Conservation (phyloP, 2,888 invertebrate species). For the Drosophila prolongata region DNA sequence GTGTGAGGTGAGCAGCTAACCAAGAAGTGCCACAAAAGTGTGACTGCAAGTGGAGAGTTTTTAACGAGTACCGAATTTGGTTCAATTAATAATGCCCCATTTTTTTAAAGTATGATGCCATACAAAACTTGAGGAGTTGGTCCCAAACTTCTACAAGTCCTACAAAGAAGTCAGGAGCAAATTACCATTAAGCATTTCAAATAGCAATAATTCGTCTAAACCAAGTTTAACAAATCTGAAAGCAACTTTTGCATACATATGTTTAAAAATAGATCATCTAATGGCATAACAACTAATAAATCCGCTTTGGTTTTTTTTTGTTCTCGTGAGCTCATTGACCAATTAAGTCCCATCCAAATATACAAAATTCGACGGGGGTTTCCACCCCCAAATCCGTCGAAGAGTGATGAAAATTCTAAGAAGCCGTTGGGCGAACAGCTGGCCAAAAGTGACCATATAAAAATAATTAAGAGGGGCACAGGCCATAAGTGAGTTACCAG, state of each 20-base stretch:
- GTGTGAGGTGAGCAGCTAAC: slow-evolving; percentile 36
- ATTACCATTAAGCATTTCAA: too few relatives aligned
- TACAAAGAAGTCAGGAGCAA: too few relatives aligned
- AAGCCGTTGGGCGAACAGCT: slow-evolving; percentile 16
- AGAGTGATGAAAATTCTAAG: slow-evolving; percentile 27
- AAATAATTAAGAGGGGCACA: slow-evolving; percentile 25
- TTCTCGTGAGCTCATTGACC: neutral
- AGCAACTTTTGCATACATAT: too few relatives aligned
- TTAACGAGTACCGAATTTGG: slow-evolving; percentile 4
- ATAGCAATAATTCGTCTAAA: too few relatives aligned
- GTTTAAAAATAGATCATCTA: too few relatives aligned
- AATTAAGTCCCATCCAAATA: neutral
- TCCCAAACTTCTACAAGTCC: too few relatives aligned
- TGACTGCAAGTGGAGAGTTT: slow-evolving; percentile 7
- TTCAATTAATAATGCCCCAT: neutral
- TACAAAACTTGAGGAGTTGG: too few relatives aligned
- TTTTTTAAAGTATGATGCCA: too few relatives aligned
- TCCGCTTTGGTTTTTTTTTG: too few relatives aligned
- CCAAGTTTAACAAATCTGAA: too few relatives aligned
- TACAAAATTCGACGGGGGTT: neutral
- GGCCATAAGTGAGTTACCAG: slow-evolving; percentile 14
- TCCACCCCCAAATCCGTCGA: slow-evolving; percentile 13
- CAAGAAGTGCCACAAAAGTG: slow-evolving; percentile 49
- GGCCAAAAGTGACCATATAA: neutral
- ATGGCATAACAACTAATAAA: too few relatives aligned